Base-by-base conservation (phyloP, 2,888 invertebrate genomes). In the Branchipolynoe longqiensis region DNA sequence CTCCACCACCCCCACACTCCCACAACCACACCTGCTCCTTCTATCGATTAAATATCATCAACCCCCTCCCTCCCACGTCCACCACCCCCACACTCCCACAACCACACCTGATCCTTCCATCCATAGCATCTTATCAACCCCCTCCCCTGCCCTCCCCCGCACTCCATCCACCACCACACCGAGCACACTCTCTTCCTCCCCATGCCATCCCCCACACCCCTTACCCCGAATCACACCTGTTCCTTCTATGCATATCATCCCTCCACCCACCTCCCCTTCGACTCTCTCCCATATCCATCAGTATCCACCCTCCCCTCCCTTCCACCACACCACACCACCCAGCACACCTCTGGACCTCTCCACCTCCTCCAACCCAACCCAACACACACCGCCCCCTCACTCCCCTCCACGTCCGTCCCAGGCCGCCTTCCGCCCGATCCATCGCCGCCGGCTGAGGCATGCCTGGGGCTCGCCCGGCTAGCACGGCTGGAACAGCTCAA, bases 401-500 rank as follows among this genome's bases (percentile, higher is more conserved):
- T 48, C 78, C 78, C 18, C 54, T 4, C 38, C 6, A 31, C 69
- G 6, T 69, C 38, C 69, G 33, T 4, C 69, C 22, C 78, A 36
- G 69, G 22, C 38, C 36, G 18, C 1, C 36, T n/a, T 1, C 36
- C 4, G 12, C n/a, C 28, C 73, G 1, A 48, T 54, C 41, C 54
- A 41, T 54, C 54, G 41, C 78, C 54, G 28, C 6, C 1, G 41
- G 8, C 78, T 78, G 78, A 78, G 48, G 41, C 78, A 78, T 78
- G 78, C 31, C 78, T 33, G 31, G 48, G 18, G 31, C 78, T 78
- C 48, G 48, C 41, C 48, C 28, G 18, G 31, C 18, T 18, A 48
- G 78, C 78, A 48, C 78, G 25, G 25, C 48, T 54, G 78, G 78
- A 78, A 48, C 78, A 78, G 78, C 48, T 78, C 78, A 78, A 78